Percentiles rank a stretch among this genome's conserved stretches.
phyloP scores from a whole-genome alignment of 2,888 invertebrate genomes.

The Strigamia maritima region DNA sequence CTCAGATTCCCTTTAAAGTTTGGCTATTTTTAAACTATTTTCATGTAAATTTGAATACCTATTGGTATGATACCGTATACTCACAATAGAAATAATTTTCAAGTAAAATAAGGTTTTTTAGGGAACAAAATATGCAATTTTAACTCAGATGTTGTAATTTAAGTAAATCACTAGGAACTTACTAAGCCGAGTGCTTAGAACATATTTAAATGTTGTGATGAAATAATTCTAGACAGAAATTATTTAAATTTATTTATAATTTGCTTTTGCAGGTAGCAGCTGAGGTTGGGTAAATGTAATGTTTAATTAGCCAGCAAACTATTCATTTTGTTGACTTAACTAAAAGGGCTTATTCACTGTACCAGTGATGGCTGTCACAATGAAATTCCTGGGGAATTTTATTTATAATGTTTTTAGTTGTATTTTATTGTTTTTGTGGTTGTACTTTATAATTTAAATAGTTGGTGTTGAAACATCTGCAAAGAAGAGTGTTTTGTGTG shows the following conservation, averaged over 20 bases:
- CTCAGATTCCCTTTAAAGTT: too few relatives aligned
- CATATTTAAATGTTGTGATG: too few relatives aligned
- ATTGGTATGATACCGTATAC: neutral
- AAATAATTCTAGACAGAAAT: too few relatives aligned
- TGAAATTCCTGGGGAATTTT: constrained; percentile 15
- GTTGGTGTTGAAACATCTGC: neutral
- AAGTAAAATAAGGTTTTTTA: neutral
- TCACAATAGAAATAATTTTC: neutral
- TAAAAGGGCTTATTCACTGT: neutral
- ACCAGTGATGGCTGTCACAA: constrained; percentile 9
- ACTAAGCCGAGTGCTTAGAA: too few relatives aligned
- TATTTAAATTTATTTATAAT: neutral
- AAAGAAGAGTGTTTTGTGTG: too few relatives aligned
- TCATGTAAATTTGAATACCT: neutral
- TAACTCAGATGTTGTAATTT: too few relatives aligned
- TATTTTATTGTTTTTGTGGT: neutral
- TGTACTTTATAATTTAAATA: neutral
- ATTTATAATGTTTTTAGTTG: neutral
- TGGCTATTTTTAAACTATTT: too few relatives aligned
- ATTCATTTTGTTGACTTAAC: neutral
- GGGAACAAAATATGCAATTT: too few relatives aligned
- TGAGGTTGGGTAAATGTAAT: neutral
- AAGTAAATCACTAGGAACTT: too few relatives aligned
- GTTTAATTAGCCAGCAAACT: constrained; percentile 20
- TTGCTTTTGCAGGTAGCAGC: neutral